phyloP scores from a whole-genome alignment of 64 coral and sea anemone genomes.

The Stylophora pistillata region DNA sequence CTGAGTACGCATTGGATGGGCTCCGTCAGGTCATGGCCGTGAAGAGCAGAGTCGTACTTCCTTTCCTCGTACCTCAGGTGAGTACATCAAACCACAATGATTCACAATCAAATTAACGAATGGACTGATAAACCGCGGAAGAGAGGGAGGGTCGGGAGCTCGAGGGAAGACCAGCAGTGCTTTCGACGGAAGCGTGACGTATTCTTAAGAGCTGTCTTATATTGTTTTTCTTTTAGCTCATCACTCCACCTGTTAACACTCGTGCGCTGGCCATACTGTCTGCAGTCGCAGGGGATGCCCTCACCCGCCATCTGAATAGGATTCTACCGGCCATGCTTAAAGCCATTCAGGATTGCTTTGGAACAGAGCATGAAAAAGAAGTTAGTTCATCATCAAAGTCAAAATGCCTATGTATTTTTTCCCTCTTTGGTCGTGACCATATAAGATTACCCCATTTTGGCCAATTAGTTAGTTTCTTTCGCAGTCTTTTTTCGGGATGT shows the following conservation, averaged over 20 bases:
- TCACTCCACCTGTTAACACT: conserved; percentile 83
- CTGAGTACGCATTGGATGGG: conserved; percentile 90
- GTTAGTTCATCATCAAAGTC: conserved; percentile 21
- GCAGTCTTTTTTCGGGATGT: no score
- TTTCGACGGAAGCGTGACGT: background rate
- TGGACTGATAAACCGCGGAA: no score
- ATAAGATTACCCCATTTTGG: no score
- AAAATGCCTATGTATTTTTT: background rate
- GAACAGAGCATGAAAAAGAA: conserved; percentile 66
- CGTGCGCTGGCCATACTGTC: conserved; percentile 90
- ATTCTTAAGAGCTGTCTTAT: background rate
- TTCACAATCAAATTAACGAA: no score
- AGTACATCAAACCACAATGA: background rate
- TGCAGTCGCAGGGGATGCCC: conserved; percentile 84
- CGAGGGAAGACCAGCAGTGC: background rate
- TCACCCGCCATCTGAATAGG: conserved; percentile 76
- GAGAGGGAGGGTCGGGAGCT: no score
- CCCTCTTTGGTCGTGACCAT: background rate
- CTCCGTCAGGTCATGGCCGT: conserved; percentile 95
- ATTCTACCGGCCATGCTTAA: conserved; percentile 87
- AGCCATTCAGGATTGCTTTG: conserved; percentile 72
- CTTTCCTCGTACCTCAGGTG: conserved; percentile 96
- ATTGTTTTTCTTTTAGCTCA: conserved; percentile 65
- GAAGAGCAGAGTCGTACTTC: conserved; percentile 91
- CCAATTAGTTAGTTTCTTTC: no score